Evolutionary conservation across 2,113 vertebrate genomes (phyloP), one percentile per base, ranked within the genome.

Genomic region (Oenanthe oenanthe): DNA sequence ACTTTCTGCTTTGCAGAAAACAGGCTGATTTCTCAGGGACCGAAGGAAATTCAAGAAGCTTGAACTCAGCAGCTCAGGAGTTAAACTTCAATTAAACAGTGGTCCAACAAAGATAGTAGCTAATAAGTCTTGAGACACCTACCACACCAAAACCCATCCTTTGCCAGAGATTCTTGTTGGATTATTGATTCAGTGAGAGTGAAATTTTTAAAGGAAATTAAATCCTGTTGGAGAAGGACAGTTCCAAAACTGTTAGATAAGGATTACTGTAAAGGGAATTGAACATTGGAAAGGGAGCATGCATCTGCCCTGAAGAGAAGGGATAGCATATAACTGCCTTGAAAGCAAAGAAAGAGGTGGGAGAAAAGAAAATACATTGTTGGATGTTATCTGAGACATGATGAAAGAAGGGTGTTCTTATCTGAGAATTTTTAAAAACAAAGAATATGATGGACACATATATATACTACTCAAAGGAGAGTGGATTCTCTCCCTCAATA

Each of bases 181-280:
- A 42, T 85, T 82, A 91, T 51, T 76, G 77, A 92, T 89, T 87
- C 50, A 78, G 47, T 56, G 62, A 85, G 54, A 91, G 34, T 34
- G 47, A 34, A 89, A 47, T 73, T 96, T 89, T 85, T 70, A 80
- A 90, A 93, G 78, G 74, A 94, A 93, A 89, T 74, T 61, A 89
- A 94, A 93, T 80, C 24, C 28, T 79, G 32, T 25, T 72, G 57
- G 47, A 85, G 65, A 54, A 82, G 12, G 12, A 76, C 56, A 66
- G 47, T 60, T 90, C 81, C 72, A 95, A 88, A 91, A 89, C 29
- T 42, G 31, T n/a, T 92, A 95, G 89, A 89, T 77, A 88, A 84
- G 34, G 56, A 76, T 73, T 91, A 82, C 20, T 57, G 43, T 20
- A 72, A 76, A 57, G 42, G 54, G 78, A 95, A 74, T 8, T 85